Percentiles rank a stretch among this genome's conserved stretches.
These are phyloP conservation scores for Drosophila anomelani DNA, from an alignment of 2,888 invertebrate genomes.

Conservation along the genomic window DNA sequence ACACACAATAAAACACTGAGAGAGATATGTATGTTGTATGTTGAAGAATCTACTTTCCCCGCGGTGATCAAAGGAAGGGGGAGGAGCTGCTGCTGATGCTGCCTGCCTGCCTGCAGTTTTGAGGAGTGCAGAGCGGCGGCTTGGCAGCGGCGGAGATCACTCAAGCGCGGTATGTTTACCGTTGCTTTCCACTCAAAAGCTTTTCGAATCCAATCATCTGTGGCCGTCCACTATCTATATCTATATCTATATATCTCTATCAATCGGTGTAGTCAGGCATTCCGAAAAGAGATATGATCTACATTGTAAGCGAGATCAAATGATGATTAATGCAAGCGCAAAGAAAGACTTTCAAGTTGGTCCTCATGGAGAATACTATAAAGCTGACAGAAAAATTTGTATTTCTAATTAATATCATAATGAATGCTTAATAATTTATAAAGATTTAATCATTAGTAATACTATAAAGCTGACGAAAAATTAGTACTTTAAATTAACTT, in stretches of 20 bases:
- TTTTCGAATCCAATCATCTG: constrained; percentile 63
- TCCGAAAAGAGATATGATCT: constrained; percentile 6
- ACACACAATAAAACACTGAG: constrained; percentile 31
- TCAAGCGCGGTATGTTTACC: constrained; percentile 43
- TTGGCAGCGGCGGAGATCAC: constrained; percentile 29
- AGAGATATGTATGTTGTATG: constrained; percentile 11
- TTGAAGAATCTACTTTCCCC: constrained; percentile 54
- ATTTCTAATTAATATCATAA: too few relatives aligned
- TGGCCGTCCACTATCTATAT: constrained; percentile 36
- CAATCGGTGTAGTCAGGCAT: constrained; percentile 12
- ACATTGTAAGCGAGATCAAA: constrained; percentile 12
- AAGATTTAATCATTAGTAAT: too few relatives aligned
- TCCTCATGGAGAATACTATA: background rate
- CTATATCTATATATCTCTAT: constrained; percentile 16
- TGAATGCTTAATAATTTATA: too few relatives aligned
- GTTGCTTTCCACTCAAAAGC: constrained; percentile 51
- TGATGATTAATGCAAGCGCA: constrained; percentile 1
- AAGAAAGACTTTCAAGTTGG: background rate
- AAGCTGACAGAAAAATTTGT: too few relatives aligned
- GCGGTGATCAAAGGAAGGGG: constrained; percentile 12
- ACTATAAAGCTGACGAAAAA: too few relatives aligned
- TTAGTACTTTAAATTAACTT: background rate
- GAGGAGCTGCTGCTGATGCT: constrained; percentile 18
- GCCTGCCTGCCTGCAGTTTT: background rate
- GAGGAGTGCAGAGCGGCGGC: constrained; percentile 6